A percentile compares a stretch with the other conserved stretches of the same genome.
phyloP scores from a whole-genome alignment of 2,113 vertebrate species.

The Notarius lentiginosus region DNA sequence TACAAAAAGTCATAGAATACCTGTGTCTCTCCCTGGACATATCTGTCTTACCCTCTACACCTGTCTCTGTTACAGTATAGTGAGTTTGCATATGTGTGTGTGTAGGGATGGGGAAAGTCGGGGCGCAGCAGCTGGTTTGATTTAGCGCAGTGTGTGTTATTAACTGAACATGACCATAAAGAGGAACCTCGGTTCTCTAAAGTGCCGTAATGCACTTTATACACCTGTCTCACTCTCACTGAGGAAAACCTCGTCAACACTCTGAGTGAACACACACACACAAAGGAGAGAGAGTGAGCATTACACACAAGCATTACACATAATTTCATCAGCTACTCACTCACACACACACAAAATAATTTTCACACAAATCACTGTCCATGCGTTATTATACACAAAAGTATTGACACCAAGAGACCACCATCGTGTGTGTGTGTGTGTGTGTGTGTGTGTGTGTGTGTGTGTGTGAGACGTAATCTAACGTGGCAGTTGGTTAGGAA shows the following conservation, averaged over 20 bases:
- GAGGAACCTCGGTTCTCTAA: constrained; percentile 11
- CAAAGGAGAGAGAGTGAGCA: background rate
- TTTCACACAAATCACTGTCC: background rate
- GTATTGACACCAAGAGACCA: background rate
- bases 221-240: background rate
- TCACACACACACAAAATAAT: background rate
- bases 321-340: background rate
- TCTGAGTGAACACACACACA: background rate
- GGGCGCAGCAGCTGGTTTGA: background rate
- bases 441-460: constrained; percentile 19
- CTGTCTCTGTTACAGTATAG: background rate
- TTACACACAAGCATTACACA: background rate
- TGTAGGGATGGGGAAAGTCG: background rate
- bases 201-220: background rate
- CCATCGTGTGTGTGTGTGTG: background rate
- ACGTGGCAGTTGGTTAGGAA: background rate
- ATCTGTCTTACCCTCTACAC: background rate
- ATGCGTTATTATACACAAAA: background rate
- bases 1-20: no score
- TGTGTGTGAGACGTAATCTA: background rate
- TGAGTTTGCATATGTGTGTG: background rate
- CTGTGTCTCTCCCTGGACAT: background rate
- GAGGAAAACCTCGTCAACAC: background rate
- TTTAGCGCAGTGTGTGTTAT: background rate
- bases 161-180: constrained; percentile 30